Base-by-base conservation (phyloP, 2,113 vertebrate genomes). In the Corythaixoides concolor region DNA sequence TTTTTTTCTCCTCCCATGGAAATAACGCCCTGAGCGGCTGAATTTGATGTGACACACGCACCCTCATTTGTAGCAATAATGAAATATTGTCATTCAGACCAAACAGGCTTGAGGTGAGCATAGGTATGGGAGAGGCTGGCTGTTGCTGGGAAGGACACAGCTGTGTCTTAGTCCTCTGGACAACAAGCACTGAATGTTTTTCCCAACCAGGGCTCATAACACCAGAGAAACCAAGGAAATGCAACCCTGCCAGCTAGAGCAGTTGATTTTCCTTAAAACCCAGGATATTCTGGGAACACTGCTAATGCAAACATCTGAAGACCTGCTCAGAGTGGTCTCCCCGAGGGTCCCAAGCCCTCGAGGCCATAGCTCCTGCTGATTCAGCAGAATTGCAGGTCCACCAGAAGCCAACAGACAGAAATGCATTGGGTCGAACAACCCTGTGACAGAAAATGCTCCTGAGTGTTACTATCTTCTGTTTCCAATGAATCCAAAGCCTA, bases 1-100 rank as follows among this genome's bases (percentile, higher is more conserved):
- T 8, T 4, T 7, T 22, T 8, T 8, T 2, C 1, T 2, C 2
- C 27, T 2, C 35, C 8, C 8, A 9, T 16, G n/a, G 50, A 77
- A 80, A 8, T 21, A 45, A 37, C 39, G 60, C 39, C n/a, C 45
- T 3, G 3, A 93, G 75, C 58, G 69, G 66, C 78, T 56, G 15
- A 26, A 33, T 47, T 24, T 50, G 49, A 26, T n/a, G 58, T 24
- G 33, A 80, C 39, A 68, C 45, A 26, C 0, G 2, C 27, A 39
- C 39, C 15, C 16, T 63, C n/a, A 28, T 32, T 27, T 47, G 18
- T 23, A 75, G 22, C 37, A 72, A 28, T 56, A 83, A 47, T 30
- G 8, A 62, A 85, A 91, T 45, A 72, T 0, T 70, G 28, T 15
- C 27, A 56, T 64, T 90, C 35, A 76, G 58, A 76, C 13, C 18